These are phyloP conservation scores for Notamacropus eugenii DNA, from an alignment of 2,797 vertebrate species.

Conservation along the genomic window DNA sequence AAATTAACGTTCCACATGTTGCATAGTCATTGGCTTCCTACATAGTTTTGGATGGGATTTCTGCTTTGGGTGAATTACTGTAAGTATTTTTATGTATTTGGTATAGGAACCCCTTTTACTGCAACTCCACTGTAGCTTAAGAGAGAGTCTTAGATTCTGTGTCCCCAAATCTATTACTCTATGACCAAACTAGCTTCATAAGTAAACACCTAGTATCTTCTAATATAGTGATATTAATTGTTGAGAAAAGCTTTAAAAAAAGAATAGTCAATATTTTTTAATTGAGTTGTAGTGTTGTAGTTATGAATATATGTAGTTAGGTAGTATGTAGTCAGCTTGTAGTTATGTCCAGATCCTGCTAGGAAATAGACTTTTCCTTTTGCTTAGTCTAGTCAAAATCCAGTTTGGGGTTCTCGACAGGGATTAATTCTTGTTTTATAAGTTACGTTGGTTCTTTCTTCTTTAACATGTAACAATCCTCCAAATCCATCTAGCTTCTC, in stretches of 20 bases:
- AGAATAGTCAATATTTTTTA: background rate
- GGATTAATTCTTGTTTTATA: background rate
- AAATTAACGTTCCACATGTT: background rate
- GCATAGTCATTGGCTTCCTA: background rate
- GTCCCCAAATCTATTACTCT: background rate
- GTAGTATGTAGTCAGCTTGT: no score
- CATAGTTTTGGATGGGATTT: background rate
- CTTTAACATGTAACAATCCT: background rate
- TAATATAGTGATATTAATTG: background rate
- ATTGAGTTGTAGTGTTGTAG: background rate
- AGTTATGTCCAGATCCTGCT: background rate
- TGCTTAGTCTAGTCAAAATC: background rate
- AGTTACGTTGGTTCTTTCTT: background rate
- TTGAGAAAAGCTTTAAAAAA: background rate
- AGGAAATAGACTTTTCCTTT: background rate
- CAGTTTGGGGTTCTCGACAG: background rate
- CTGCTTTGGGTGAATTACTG: background rate
- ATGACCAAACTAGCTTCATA: background rate
- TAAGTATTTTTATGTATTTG: background rate
- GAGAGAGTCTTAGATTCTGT: background rate
- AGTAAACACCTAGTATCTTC: background rate
- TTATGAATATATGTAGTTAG: background rate
- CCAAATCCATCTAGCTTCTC: slow-evolving; percentile 6
- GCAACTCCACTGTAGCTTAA: background rate
- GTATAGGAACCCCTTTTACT: background rate